Evolutionary conservation across 1,140 invertebrate species (phyloP).

Genomic region (Lepidurus couesii): DNA sequence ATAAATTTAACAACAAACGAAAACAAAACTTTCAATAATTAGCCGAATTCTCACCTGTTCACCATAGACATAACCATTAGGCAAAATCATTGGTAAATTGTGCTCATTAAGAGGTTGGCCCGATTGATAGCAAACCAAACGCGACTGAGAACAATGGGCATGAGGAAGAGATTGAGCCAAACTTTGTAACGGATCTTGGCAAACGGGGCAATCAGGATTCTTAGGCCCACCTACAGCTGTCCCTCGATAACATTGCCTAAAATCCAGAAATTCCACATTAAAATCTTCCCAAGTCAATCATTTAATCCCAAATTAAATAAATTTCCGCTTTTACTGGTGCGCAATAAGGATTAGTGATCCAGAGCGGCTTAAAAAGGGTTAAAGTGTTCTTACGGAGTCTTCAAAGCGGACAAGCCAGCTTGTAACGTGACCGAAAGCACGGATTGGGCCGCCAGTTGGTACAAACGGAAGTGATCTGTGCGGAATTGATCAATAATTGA

Average conservation of each 20-base stretch:
- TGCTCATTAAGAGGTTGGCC: constrained; percentile 92
- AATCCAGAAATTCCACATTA: not conserved
- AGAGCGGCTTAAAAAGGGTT: not conserved
- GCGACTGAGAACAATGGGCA: constrained; percentile 92
- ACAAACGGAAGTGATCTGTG: constrained; percentile 86
- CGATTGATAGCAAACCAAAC: constrained; percentile 85
- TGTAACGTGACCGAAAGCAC: constrained; percentile 85
- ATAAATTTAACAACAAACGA: not conserved
- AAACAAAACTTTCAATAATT: not conserved
- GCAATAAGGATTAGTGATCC: too few relatives aligned
- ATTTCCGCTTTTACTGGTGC: too few relatives aligned
- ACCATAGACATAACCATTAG: constrained; percentile 97
- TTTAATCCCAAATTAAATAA: not conserved
- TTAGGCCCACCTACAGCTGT: constrained; percentile 40
- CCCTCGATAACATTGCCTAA: constrained; percentile 48
- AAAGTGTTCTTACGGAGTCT: constrained; percentile 61
- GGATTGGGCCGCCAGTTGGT: constrained; percentile 84
- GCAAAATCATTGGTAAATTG: constrained; percentile 96
- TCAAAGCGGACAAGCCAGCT: constrained; percentile 88
- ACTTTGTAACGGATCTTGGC: constrained; percentile 76
- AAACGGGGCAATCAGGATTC: constrained; percentile 90
- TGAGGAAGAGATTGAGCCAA: constrained; percentile 82
- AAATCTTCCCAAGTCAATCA: not conserved
- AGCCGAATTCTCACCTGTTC: constrained; percentile 62
- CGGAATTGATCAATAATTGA: constrained; percentile 83